phyloP scores from a whole-genome alignment of 1,140 invertebrate species.

The Drosophila novamexicana region DNA sequence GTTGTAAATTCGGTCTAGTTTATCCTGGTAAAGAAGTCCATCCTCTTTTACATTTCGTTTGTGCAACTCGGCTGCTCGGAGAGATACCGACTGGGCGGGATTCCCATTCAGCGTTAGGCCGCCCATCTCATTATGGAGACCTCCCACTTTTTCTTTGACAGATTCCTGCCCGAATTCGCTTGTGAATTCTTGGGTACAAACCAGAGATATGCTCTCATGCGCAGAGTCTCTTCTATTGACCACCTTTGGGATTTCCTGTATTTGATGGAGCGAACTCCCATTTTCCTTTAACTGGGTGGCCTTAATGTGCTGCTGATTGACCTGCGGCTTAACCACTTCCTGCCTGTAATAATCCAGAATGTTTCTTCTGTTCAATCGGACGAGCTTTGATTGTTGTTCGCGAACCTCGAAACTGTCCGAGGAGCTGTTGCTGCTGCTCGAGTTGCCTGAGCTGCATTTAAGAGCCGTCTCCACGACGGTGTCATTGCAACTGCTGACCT shows the following conservation, averaged over 20 bases:
- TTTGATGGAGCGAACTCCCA: not conserved
- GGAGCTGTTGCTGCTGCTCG: constrained; percentile 11
- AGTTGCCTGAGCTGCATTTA: not conserved
- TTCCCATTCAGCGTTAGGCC: too few relatives aligned
- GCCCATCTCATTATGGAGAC: too few relatives aligned
- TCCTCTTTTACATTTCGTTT: not conserved
- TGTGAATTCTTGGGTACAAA: not conserved
- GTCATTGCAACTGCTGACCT: constrained; percentile 1
- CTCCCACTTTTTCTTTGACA: not conserved
- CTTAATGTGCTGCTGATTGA: not conserved
- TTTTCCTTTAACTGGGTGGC: not conserved
- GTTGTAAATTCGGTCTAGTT: constrained; percentile 17
- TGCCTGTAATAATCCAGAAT: constrained; percentile 3
- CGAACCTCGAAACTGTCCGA: constrained; percentile 7
- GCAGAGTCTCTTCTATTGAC: too few relatives aligned
- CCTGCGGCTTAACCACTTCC: not conserved
- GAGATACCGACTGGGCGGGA: too few relatives aligned
- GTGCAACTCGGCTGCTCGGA: not conserved
- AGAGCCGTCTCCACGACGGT: constrained; percentile 24
- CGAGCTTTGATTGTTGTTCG: not conserved
- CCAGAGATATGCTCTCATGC: not conserved
- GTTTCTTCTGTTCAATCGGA: not conserved
- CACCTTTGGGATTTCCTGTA: too few relatives aligned
- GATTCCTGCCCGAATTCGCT: not conserved
- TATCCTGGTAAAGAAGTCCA: not conserved